These are phyloP conservation scores for Isoperla grammatica DNA, from an alignment of 2,888 invertebrate genomes.

Conservation along the genomic window DNA sequence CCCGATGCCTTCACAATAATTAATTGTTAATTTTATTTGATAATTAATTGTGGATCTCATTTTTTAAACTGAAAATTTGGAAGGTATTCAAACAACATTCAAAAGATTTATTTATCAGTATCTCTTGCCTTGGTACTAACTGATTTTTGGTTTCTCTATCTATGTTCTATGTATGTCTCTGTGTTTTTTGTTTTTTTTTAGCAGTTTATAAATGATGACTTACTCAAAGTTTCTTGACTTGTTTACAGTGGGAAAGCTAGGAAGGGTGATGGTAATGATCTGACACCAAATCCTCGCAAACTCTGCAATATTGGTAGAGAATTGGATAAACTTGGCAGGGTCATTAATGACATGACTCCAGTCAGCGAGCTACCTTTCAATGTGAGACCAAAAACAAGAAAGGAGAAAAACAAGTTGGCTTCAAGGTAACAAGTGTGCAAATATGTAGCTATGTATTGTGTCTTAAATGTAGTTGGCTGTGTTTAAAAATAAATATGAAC, in stretches of 20 bases:
- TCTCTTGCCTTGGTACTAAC: no score
- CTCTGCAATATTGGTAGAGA: conserved; percentile 87
- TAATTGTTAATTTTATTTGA: no score
- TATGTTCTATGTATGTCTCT: no score
- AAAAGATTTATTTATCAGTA: no score
- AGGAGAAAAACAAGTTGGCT: conserved; percentile 96
- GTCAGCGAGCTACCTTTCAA: conserved; percentile 89
- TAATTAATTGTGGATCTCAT: no score
- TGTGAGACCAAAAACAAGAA: conserved; percentile 84
- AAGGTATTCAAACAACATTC: no score
- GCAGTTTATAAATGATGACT: no score
- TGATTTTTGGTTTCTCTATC: no score
- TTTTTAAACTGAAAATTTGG: no score
- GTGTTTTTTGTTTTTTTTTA: no score
- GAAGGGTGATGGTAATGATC: conserved; percentile 95
- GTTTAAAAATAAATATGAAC: background rate
- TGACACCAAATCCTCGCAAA: conserved; percentile 92
- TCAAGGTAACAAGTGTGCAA: conserved; percentile 62
- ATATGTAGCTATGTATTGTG: conserved; percentile 9
- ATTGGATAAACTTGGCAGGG: conserved; percentile 80
- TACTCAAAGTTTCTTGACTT: no score
- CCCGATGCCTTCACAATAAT: no score
- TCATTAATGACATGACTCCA: conserved; percentile 94
- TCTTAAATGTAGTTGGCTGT: background rate
- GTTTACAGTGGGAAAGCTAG: conserved; percentile 74